A percentile compares a stretch with the other conserved stretches of the same genome.
Evolutionary conservation across 2,888 invertebrate species (phyloP).

Genomic region (Acanthosoma haemorrhoidale): DNA sequence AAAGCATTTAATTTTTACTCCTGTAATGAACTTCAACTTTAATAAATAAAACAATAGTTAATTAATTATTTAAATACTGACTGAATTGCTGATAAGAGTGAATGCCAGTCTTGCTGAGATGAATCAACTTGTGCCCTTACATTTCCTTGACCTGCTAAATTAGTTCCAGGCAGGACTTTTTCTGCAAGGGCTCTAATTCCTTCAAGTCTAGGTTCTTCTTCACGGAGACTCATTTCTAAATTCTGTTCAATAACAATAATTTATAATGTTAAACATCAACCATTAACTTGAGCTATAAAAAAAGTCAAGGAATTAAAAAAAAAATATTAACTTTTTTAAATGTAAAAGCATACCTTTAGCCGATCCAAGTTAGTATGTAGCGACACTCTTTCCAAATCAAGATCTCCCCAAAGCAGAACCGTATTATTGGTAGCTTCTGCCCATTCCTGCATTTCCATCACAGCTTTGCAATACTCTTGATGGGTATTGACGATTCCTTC

Average conservation of each 20-base stretch:
- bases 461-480: constrained; percentile 80
- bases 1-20: no score
- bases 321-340: not conserved
- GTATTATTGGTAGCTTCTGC: constrained; percentile 77
- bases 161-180: constrained; percentile 81
- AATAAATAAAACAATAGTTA: no score
- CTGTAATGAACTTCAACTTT: no score
- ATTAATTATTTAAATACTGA: no score
- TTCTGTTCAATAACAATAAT: constrained; percentile 49
- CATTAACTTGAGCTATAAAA: not conserved
- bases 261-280: not conserved
- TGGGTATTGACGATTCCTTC: constrained; percentile 84
- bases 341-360: constrained; percentile 52
- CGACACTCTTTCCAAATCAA: constrained; percentile 75
- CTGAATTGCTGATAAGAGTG: constrained; percentile 66
- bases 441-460: constrained; percentile 82
- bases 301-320: not conserved
- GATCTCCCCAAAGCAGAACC: constrained; percentile 75
- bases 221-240: constrained; percentile 69
- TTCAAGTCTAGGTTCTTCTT: constrained; percentile 78
- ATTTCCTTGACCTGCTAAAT: constrained; percentile 74
- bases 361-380: constrained; percentile 82
- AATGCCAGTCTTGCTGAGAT: constrained; percentile 87
- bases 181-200: constrained; percentile 78
- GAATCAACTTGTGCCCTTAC: constrained; percentile 82